phyloP scores from a whole-genome alignment of 2,888 invertebrate genomes.

The Plutella xylostella region DNA sequence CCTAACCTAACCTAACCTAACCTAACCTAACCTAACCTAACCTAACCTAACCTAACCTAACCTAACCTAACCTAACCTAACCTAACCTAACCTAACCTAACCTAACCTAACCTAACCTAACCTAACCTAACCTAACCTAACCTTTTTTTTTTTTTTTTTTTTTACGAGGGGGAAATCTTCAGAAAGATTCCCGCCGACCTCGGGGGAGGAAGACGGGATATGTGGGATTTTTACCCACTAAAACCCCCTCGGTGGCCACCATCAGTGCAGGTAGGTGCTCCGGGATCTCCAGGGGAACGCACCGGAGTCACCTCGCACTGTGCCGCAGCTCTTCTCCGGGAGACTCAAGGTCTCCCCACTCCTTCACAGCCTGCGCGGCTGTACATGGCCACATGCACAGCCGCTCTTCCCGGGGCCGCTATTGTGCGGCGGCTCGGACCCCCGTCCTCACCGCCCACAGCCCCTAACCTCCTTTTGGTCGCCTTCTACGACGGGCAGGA shows the following conservation, averaged over 20 bases:
- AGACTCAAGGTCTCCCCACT: too few relatives aligned
- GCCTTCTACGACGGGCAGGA: too few relatives aligned
- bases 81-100: slow-evolving; percentile 11
- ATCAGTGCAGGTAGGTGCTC: background rate
- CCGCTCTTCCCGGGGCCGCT: too few relatives aligned
- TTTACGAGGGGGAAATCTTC: too few relatives aligned
- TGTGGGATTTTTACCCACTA: background rate
- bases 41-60: slow-evolving; percentile 10
- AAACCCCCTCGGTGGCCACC: background rate
- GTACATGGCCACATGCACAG: too few relatives aligned
- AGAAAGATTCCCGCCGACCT: background rate
- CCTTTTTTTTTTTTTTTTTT: slow-evolving; percentile 6
- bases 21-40: slow-evolving; percentile 11
- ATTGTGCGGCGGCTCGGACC: too few relatives aligned
- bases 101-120: slow-evolving; percentile 12
- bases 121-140: slow-evolving; percentile 12
- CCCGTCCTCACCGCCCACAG: too few relatives aligned
- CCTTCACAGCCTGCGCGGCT: too few relatives aligned
- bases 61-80: slow-evolving; percentile 10
- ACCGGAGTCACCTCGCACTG: background rate
- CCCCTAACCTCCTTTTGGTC: too few relatives aligned
- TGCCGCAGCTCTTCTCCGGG: background rate
- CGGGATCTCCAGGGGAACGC: background rate
- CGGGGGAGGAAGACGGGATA: background rate
- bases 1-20: slow-evolving; percentile 11